Percentiles rank a stretch among this genome's conserved stretches.
Conservation (phyloP, 2,113 vertebrate genomes). For the Lepidothrix coronata region DNA sequence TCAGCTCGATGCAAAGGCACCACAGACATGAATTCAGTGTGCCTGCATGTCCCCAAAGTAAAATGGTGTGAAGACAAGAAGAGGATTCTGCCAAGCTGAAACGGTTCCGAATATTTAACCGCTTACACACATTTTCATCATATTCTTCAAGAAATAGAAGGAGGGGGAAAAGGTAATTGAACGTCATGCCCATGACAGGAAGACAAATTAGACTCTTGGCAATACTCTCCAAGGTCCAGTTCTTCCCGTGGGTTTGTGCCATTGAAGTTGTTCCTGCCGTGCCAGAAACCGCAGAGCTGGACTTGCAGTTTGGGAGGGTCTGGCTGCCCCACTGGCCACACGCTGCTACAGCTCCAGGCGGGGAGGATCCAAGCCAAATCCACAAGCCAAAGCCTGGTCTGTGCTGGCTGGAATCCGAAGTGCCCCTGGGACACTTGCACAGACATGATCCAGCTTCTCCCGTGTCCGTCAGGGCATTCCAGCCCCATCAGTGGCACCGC, state of each 20-base stretch:
- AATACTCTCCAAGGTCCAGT: neutral
- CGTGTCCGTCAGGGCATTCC: fast-evolving
- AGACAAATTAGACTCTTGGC: conserved; percentile 17
- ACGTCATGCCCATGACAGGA: neutral
- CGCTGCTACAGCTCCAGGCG: neutral
- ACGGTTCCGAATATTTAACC: neutral
- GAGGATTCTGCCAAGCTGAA: neutral
- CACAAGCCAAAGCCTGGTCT: neutral
- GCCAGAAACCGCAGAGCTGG: conserved; percentile 11
- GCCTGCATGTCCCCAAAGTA: neutral
- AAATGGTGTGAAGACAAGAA: neutral
- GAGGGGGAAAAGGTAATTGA: neutral
- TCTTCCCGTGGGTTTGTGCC: neutral
- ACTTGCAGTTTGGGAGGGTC: neutral
- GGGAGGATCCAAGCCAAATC: neutral
- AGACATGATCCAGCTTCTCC: neutral
- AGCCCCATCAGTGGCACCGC: neutral
- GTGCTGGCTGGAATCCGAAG: neutral
- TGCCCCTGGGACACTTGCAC: neutral
- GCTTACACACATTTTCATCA: conserved; percentile 3
- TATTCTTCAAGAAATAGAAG: conserved; percentile 10
- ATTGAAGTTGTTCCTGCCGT: neutral
- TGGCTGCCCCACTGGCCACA: neutral
- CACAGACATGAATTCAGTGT: neutral
- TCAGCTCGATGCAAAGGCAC: neutral